phyloP scores from a whole-genome alignment of 2,113 vertebrate genomes.

The Pomatostomus ruficeps region DNA sequence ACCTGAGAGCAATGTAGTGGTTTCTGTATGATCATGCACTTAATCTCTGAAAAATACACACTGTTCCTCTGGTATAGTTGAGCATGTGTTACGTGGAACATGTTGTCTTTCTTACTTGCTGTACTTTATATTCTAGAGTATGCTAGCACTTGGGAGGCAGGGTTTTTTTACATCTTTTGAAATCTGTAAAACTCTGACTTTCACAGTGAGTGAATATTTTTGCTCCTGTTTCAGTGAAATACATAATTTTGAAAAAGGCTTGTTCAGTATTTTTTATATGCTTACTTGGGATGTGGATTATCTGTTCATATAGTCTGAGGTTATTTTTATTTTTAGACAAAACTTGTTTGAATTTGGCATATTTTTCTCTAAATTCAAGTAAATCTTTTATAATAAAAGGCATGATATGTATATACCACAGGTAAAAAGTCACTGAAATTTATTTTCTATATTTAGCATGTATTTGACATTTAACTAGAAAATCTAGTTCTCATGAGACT shows the following conservation, averaged over 20 bases:
- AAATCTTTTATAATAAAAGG: background rate
- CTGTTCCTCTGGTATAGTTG: background rate
- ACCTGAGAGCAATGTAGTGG: background rate
- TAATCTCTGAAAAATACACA: background rate
- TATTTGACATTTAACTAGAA: background rate
- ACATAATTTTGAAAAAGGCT: background rate
- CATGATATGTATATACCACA: background rate
- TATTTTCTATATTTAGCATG: background rate
- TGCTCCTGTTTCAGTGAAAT: background rate
- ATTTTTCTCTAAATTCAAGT: background rate
- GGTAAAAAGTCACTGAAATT: background rate
- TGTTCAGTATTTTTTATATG: background rate
- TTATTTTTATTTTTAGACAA: background rate
- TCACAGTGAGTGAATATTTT: background rate
- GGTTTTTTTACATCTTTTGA: background rate
- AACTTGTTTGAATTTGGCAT: background rate
- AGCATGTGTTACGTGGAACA: background rate
- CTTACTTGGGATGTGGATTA: background rate
- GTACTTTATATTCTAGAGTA: background rate
- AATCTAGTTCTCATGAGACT: background rate
- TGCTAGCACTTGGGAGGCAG: background rate
- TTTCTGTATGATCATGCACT: background rate
- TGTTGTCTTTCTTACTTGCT: background rate
- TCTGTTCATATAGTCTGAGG: background rate
- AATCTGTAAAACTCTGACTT: background rate